Conservation (phyloP, 1,140 invertebrate species). For the Meteorus sp. region DNA sequence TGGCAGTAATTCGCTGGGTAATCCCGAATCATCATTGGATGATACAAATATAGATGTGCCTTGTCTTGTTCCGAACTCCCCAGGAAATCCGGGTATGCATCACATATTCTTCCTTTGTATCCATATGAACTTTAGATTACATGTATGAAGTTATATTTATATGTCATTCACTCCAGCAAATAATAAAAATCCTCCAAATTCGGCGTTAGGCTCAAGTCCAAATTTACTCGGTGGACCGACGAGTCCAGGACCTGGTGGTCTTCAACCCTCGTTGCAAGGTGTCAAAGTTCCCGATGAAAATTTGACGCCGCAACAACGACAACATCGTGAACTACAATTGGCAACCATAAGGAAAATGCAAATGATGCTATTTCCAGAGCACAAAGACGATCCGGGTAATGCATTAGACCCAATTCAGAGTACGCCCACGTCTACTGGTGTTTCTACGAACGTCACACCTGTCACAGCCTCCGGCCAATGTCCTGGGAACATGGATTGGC, state of each 20-base stretch:
- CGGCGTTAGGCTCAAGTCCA: conserved; percentile 55
- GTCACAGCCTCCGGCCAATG: conserved; percentile 53
- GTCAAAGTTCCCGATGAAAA: conserved; percentile 95
- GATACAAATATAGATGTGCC: conserved; percentile 59
- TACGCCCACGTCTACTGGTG: conserved; percentile 46
- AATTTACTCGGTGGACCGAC: conserved; percentile 55
- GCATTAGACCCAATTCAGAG: conserved; percentile 54
- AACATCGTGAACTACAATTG: conserved; percentile 89
- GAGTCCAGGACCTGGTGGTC: conserved; percentile 59
- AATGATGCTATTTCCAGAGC: conserved; percentile 86
- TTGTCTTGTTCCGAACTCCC: conserved; percentile 58
- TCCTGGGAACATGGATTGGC: conserved; percentile 77
- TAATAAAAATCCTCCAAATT: conserved; percentile 48
- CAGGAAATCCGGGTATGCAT: conserved; percentile 53
- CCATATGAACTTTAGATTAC: no score
- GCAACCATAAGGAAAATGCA: conserved; percentile 92
- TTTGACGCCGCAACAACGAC: conserved; percentile 92
- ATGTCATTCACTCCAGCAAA: conserved; percentile 38
- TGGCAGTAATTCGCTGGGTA: conserved; percentile 54
- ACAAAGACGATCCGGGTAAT: conserved; percentile 55
- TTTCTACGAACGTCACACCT: conserved; percentile 46
- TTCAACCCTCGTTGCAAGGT: conserved; percentile 68
- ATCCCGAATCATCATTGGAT: conserved; percentile 55
- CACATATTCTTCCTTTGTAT: no score
- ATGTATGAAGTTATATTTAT: background rate